Conservation (phyloP, 2,888 invertebrate species). For the Oligia strigilis region DNA sequence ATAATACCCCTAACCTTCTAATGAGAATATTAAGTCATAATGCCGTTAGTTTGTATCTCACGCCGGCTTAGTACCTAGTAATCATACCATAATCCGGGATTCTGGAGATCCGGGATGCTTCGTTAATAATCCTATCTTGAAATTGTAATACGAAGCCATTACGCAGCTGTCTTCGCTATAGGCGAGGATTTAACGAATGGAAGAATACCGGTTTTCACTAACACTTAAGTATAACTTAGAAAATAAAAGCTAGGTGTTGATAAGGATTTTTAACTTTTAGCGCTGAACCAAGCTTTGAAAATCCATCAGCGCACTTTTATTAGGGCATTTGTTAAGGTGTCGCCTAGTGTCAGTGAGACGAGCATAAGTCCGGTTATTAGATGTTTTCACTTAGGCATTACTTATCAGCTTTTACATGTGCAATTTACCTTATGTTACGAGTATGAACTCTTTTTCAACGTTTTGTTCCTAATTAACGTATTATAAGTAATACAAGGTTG, state of each 20-base stretch:
- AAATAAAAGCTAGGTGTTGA: not conserved
- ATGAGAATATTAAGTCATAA: not conserved
- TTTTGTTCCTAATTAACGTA: too few species aligned
- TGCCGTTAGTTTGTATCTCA: slow-evolving; percentile 14
- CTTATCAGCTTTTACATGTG: not conserved
- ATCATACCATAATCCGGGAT: not conserved
- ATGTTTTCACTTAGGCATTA: not conserved
- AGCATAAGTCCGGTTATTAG: not conserved
- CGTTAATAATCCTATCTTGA: slow-evolving; percentile 33
- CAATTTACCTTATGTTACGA: not conserved
- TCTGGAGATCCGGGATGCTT: slow-evolving; percentile 13
- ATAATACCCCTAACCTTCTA: not conserved
- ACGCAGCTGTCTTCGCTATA: not conserved
- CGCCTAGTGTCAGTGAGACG: not conserved
- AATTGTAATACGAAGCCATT: slow-evolving; percentile 28
- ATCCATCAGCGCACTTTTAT: not conserved
- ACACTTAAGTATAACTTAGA: not conserved
- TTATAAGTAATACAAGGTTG: too few species aligned
- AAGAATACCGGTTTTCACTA: not conserved
- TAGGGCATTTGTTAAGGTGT: not conserved
- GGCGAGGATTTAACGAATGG: not conserved
- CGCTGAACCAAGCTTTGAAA: not conserved
- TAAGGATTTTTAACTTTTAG: not conserved
- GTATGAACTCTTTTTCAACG: not conserved
- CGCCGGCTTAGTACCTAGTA: slow-evolving; percentile 6